Conservation (phyloP, 2,888 invertebrate genomes). For the Plagodis pulveraria region DNA sequence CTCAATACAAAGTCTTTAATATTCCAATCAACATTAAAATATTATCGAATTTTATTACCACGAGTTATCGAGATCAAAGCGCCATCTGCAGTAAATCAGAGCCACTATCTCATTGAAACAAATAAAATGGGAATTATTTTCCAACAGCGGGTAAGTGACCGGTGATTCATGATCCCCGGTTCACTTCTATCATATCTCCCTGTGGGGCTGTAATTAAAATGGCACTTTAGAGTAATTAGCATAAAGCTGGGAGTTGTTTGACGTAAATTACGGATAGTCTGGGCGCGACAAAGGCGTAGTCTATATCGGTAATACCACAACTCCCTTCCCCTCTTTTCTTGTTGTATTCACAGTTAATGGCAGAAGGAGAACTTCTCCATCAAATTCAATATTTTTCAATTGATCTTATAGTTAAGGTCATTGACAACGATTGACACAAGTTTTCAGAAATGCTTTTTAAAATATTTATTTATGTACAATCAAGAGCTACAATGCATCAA, state of each 20-base stretch:
- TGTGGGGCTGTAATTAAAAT: slow-evolving; percentile 19
- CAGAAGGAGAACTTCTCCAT: slow-evolving; percentile 6
- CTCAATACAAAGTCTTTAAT: slow-evolving; percentile 1
- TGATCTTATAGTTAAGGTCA: too few relatives aligned
- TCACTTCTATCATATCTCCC: slow-evolving; percentile 14
- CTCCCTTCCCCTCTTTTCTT: slow-evolving; percentile 19
- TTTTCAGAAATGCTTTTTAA: too few relatives aligned
- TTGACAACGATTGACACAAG: too few relatives aligned
- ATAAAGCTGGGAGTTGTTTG: slow-evolving; percentile 33
- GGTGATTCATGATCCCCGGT: slow-evolving; percentile 57
- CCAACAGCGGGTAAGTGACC: slow-evolving; percentile 72
- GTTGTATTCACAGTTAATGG: slow-evolving; percentile 11
- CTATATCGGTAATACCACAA: slow-evolving; percentile 36
- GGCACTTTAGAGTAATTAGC: slow-evolving; percentile 35
- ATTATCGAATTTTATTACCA: slow-evolving; percentile 12
- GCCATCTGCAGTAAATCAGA: slow-evolving; percentile 32
- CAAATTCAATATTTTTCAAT: too few relatives aligned
- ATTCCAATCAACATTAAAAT: slow-evolving; percentile 8
- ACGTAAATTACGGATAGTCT: slow-evolving; percentile 22
- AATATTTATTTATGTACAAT: too few relatives aligned
- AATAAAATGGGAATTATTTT: slow-evolving; percentile 55
- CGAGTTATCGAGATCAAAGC: slow-evolving; percentile 26
- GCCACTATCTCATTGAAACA: slow-evolving; percentile 31
- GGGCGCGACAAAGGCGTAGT: slow-evolving; percentile 23
- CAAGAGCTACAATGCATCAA: too few relatives aligned